These are phyloP conservation scores for Parazoanthus atlanticus DNA, from an alignment of 92 coral and sea anemone genomes.

Conservation along the genomic window DNA sequence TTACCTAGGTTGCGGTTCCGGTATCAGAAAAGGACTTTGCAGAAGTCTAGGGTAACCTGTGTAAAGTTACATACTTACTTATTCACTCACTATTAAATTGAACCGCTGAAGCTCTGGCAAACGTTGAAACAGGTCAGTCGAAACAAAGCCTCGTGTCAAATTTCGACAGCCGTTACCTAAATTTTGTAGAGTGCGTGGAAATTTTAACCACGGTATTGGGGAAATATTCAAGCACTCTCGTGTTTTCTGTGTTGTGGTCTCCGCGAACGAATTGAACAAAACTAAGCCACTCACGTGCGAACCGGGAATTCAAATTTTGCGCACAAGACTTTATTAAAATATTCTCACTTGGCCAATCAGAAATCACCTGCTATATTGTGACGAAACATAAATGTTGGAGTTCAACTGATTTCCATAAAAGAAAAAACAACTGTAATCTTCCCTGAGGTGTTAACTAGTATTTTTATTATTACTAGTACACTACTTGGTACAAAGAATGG, in stretches of 20 bases:
- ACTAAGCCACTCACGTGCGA: conserved; percentile 56
- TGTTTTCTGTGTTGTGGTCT: conserved; percentile 23
- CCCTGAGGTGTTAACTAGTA: too few relatives aligned
- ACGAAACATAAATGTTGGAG: neutral
- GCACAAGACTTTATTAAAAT: conserved; percentile 55
- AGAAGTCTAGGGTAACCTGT: too few relatives aligned
- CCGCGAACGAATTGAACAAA: conserved; percentile 28
- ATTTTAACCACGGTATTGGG: conserved; percentile 6
- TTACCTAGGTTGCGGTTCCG: too few relatives aligned
- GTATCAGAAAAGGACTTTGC: too few relatives aligned
- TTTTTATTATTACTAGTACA: too few relatives aligned
- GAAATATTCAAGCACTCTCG: conserved; percentile 31
- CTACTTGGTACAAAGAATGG: too few relatives aligned
- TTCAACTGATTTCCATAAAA: neutral
- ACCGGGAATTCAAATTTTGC: conserved; percentile 62
- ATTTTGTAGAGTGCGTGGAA: conserved; percentile 13
- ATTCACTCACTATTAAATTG: neutral
- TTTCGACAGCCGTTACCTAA: conserved; percentile 30
- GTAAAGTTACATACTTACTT: too few relatives aligned
- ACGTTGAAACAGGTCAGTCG: neutral
- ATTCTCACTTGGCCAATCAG: conserved; percentile 45
- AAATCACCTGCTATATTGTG: conserved; percentile 1
- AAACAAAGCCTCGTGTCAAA: neutral
- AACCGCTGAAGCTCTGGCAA: neutral
- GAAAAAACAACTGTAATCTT: too few relatives aligned